Base-by-base conservation (phyloP, 2,113 vertebrate species). In the Microcebus jonahi region DNA sequence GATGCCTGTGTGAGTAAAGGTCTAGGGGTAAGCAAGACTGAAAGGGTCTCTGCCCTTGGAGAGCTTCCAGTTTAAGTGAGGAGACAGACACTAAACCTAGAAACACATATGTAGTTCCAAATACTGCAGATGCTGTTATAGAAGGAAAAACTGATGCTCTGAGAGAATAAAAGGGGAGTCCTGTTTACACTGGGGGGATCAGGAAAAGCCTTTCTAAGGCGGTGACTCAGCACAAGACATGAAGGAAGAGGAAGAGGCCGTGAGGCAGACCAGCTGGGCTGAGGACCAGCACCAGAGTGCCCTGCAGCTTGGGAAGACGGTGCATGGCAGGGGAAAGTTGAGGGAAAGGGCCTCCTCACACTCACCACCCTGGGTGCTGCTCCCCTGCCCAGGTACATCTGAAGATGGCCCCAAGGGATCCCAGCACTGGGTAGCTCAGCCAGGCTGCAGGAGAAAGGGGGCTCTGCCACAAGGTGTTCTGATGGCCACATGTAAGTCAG, bases 311-410 rank as follows among this genome's bases (percentile, higher is more conserved):
- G 45, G 45, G 55, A 34, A 63, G 34, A 31, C 8, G 25, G 17
- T 0, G 1, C 13, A 2, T 42, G 21, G 6, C n/a, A 39, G 45
- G 55, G 36, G 34, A 0, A 6, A 23, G 20, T 34, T 0, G 4
- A 18, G 18, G 34, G 53, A 12, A 55, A 59, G 23, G 27, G 14
- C 85, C 36, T 61, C 14, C 15, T 88, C 1, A 5, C 39, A 42
- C 34, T 71, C 2, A 2, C 8, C 23, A 7, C 9, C 65, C 17
- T 6, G 8, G 42, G 27, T 29, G 68, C 45, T 21, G 2, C 76
- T 12, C 9, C 65, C 77, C 76, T 31, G 27, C 34, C 89, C 15
- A 14, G 48, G 81, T 8, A 31, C 65, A 20, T 59, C 29, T 14
- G 34, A 25, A 31, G 8, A 4, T n/a, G n/a, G 34, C 45, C 23